Evolutionary conservation across 2,888 invertebrate species (phyloP).

Genomic region (Priocnemis perturbator): DNA sequence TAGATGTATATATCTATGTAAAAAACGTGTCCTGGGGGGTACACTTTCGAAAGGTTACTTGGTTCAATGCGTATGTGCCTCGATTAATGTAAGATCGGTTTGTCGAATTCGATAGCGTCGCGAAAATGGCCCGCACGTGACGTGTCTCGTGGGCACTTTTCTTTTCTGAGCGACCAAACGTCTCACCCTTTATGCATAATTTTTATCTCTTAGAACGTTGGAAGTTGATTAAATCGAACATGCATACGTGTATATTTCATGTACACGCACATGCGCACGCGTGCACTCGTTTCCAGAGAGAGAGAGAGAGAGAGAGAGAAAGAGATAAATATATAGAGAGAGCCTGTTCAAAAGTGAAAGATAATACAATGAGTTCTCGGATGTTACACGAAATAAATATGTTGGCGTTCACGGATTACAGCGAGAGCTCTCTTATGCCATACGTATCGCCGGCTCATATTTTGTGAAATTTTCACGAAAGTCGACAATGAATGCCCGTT

Average conservation of each 20-base stretch:
- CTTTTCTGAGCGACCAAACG: not conserved
- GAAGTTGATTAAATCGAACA: too few relatives aligned
- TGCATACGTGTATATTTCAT: too few relatives aligned
- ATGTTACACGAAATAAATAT: not conserved
- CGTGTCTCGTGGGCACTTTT: not conserved
- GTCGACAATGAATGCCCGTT: too few relatives aligned
- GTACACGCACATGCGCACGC: too few relatives aligned
- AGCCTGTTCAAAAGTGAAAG: conserved; percentile 1
- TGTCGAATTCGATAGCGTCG: too few relatives aligned
- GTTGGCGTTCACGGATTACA: too few relatives aligned
- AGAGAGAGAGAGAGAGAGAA: too few relatives aligned
- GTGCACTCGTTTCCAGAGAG: conserved; percentile 14
- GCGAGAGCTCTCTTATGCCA: conserved; percentile 3
- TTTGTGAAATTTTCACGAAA: not conserved
- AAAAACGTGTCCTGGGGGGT: not conserved
- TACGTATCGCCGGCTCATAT: conserved; percentile 36
- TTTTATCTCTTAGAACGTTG: not conserved
- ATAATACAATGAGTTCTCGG: not conserved
- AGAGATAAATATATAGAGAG: not conserved
- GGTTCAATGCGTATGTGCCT: conserved; percentile 3
- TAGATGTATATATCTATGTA: conserved; percentile 5
- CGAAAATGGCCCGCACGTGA: too few relatives aligned
- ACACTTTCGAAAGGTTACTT: conserved; percentile 17
- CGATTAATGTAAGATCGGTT: too few relatives aligned
- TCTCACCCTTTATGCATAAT: conserved; percentile 6